phyloP scores from a whole-genome alignment of 2,797 vertebrate genomes.

The Sciurus vulgaris region DNA sequence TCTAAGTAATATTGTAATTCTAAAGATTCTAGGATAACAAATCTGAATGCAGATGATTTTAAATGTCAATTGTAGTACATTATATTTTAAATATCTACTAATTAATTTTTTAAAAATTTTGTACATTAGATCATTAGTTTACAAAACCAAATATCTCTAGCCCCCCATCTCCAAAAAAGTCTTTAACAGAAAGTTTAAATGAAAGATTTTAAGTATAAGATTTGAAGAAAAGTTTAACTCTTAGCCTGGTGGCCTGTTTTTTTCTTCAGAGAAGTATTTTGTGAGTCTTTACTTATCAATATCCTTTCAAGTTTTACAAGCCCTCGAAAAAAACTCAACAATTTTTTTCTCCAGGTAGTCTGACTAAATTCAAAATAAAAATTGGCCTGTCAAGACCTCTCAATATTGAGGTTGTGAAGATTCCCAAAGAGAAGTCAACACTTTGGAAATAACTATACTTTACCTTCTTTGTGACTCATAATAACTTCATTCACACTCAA shows the following conservation, averaged over 20 bases:
- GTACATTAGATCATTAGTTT: conserved; percentile 42
- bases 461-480: neutral
- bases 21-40: conserved; percentile 67
- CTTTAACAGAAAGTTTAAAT: neutral
- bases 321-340: neutral
- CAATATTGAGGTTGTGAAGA: neutral
- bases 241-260: neutral
- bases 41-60: conserved; percentile 76
- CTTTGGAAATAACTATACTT: neutral
- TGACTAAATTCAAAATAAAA: neutral
- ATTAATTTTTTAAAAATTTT: conserved; percentile 78
- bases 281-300: neutral
- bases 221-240: neutral
- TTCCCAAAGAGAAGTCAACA: neutral
- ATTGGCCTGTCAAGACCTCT: neutral
- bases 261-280: neutral
- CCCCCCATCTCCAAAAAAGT: neutral
- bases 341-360: neutral
- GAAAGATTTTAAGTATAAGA: neutral
- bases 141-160: neutral
- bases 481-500: neutral
- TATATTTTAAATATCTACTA: conserved; percentile 75
- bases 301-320: conserved; percentile 2
- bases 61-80: conserved; percentile 73
- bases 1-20: conserved; percentile 68